Percentiles rank a stretch among this genome's conserved stretches.
phyloP scores from a whole-genome alignment of 2,797 vertebrate genomes.

The Saxicola maurus region DNA sequence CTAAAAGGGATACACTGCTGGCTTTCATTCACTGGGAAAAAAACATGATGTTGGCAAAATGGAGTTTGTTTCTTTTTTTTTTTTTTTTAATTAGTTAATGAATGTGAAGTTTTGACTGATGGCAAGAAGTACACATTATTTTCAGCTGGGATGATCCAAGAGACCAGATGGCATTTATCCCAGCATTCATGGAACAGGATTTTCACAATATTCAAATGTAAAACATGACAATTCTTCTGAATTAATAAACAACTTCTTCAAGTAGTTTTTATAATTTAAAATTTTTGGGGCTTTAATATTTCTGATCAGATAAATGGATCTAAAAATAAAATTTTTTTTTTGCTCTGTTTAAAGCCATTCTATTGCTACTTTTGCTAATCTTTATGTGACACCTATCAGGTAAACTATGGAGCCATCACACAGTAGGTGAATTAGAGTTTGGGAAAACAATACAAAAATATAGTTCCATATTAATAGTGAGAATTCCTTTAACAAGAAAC shows the following conservation, averaged over 20 bases:
- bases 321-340: not conserved
- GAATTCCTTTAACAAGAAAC: not conserved
- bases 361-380: not conserved
- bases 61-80: not conserved
- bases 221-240: constrained; percentile 50
- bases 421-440: not conserved
- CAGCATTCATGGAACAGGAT: constrained; percentile 13
- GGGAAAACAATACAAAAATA: not conserved
- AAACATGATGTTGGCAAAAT: not conserved
- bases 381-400: not conserved
- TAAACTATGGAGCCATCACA: not conserved
- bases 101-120: constrained; percentile 46
- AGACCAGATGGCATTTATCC: constrained; percentile 20
- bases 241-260: constrained; percentile 52
- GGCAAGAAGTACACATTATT: constrained; percentile 8
- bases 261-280: constrained; percentile 42
- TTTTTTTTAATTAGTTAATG: constrained; percentile 5
- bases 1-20: not conserved
- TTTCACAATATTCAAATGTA: constrained; percentile 35
- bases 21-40: not conserved
- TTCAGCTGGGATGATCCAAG: constrained; percentile 5
- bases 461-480: not conserved
- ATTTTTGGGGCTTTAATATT: not conserved
- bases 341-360: not conserved
- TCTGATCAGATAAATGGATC: not conserved